Conservation (phyloP, 2,797 vertebrate genomes). For the Choloepus didactylus region DNA sequence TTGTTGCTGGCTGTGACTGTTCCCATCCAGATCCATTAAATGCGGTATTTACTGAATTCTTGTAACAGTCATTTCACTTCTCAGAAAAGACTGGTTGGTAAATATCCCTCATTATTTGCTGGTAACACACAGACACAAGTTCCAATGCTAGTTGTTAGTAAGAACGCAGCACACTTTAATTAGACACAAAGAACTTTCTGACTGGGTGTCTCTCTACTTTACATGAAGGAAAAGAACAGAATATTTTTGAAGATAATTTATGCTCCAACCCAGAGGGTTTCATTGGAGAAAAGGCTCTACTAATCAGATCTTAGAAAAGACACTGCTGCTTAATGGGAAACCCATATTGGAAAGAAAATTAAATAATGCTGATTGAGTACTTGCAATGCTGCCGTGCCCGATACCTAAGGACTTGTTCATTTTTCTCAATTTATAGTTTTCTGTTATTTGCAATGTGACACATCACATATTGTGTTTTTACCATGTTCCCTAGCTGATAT, state of each 20-base stretch:
- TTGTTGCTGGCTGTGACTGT: background rate
- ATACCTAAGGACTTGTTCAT: background rate
- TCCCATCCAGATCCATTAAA: background rate
- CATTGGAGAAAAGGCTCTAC: background rate
- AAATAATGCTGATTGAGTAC: background rate
- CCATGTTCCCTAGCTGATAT: background rate
- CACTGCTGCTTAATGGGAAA: background rate
- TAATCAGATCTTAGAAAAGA: constrained; percentile 8
- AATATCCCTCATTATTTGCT: background rate
- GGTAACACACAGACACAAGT: background rate
- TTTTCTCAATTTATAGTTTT: constrained; percentile 19
- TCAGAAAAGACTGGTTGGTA: background rate
- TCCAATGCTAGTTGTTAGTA: background rate
- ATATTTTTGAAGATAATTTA: background rate
- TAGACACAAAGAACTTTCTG: background rate
- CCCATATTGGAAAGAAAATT: background rate
- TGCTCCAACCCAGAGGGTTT: background rate
- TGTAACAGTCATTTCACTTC: background rate
- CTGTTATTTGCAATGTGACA: background rate
- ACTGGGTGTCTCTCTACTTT: too few relatives aligned
- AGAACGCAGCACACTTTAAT: background rate
- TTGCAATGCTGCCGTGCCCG: background rate
- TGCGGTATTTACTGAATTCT: background rate
- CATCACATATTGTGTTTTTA: background rate
- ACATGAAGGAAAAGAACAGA: background rate